Evolutionary conservation across 2,113 vertebrate species (phyloP), one percentile per base, ranked within the genome.

Genomic region (Stegastes partitus): DNA sequence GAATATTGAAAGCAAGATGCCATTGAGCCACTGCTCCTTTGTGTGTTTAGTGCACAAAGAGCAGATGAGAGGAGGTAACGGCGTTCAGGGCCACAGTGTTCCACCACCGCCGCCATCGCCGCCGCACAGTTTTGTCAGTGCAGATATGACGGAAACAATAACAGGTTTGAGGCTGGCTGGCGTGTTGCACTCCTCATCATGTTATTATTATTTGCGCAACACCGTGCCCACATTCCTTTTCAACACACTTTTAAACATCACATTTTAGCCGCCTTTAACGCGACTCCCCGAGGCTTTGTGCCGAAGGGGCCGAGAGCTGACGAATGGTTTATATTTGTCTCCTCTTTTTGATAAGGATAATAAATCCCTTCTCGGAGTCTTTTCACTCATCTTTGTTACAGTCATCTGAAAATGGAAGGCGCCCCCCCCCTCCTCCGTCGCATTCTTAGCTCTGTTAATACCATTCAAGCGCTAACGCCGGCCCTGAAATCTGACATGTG

Each of bases 281-380:
- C 74, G 50, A 34, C 79, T 76, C 74, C 81, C 78, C 15, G 15
- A 44, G 71, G 74, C 66, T 87, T 85, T 77, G 61, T 69, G 61
- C 76, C 59, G 44, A 8, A 51, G 57, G 25, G 82, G 55, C 78
- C 59, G 54, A 59, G 61, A 71, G 55, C 68, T 74, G 74, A 59
- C 69, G 62, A 82, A 86, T 83, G 76, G 62, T 77, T 84, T 85
- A 77, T 85, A 88, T 91, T 85, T 89, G 82, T 84, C 76, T 83
- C 80, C 50, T 71, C 68, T 68, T 90, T 88, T 83, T 82, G 74
- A 90, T 85, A 86, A 82, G 75, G 76, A 86, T 81, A 81, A 90
- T 88, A 82, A 88, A 89, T 87, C 84, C 57, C 42, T 12, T 68
- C 81, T 79, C 63, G 2, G 54, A 64, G 78, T 21, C 72, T 53